These are phyloP conservation scores for Nilaparvata lugens DNA, from an alignment of 1,140 invertebrate species.

Conservation along the genomic window DNA sequence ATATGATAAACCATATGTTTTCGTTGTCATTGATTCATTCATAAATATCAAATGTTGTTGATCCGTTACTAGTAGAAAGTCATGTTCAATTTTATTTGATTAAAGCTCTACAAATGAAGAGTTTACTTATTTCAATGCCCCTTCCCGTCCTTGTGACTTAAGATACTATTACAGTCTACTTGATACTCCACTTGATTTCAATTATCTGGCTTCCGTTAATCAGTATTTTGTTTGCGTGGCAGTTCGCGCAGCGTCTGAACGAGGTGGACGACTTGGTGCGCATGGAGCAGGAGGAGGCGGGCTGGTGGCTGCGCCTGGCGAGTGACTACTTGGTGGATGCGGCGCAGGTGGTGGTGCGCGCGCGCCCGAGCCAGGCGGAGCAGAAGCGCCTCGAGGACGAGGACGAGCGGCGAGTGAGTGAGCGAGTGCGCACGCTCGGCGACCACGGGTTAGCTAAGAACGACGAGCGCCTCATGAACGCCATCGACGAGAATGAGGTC, in stretches of 20 bases:
- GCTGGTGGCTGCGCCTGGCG: slow-evolving; percentile 65
- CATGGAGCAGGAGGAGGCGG: slow-evolving; percentile 48
- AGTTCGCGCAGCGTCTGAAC: slow-evolving; percentile 65
- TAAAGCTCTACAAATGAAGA: too few species aligned
- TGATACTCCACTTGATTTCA: too few species aligned
- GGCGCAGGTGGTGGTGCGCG: slow-evolving; percentile 42
- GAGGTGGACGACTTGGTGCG: slow-evolving; percentile 51
- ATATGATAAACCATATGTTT: too few species aligned
- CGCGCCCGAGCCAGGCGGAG: slow-evolving; percentile 46
- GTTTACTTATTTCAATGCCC: too few species aligned
- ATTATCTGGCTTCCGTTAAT: slow-evolving; percentile 2
- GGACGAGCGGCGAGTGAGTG: slow-evolving; percentile 55
- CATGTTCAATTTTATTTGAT: too few species aligned
- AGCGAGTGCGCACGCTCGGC: slow-evolving; percentile 53
- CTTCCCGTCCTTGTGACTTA: too few species aligned
- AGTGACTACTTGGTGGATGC: slow-evolving; percentile 58
- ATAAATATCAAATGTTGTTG: too few species aligned
- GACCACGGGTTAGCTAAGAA: slow-evolving; percentile 55
- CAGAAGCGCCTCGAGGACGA: slow-evolving; percentile 49
- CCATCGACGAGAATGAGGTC: slow-evolving; percentile 69
- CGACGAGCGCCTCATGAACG: slow-evolving; percentile 49
- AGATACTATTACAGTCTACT: too few species aligned
- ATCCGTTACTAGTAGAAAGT: too few species aligned
- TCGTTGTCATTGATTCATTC: too few species aligned
- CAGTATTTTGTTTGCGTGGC: slow-evolving; percentile 32